Percentiles rank a stretch among this genome's conserved stretches.
Evolutionary conservation across 2,797 vertebrate genomes (phyloP).

Genomic region (Acipenser ruthenus): DNA sequence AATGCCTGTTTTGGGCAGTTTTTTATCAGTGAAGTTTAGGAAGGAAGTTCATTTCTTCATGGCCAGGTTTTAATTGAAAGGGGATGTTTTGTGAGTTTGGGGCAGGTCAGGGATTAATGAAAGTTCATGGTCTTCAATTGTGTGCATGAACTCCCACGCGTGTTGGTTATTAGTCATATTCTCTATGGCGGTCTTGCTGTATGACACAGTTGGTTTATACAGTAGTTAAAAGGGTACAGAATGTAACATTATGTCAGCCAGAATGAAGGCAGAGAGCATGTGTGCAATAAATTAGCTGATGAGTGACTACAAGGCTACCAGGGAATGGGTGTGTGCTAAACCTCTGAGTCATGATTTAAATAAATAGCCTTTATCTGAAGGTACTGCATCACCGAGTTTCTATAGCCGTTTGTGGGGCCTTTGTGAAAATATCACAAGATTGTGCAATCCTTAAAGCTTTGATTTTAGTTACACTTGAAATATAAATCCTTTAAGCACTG

Average conservation of each 20-base stretch:
- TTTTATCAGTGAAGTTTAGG: conserved; percentile 8
- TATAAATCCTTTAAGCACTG: too few species aligned
- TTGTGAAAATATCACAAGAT: too few species aligned
- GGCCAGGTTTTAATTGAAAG: conserved; percentile 31
- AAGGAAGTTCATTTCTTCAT: conserved; percentile 23
- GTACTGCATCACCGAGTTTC: background rate
- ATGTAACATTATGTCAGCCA: background rate
- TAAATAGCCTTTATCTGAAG: background rate
- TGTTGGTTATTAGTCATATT: conserved; percentile 2
- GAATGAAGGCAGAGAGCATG: conserved; percentile 20
- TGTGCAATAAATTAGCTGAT: conserved; percentile 14
- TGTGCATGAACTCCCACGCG: background rate
- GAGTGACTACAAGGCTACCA: conserved; percentile 6
- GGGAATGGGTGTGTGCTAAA: conserved; percentile 11
- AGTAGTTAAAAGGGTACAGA: conserved; percentile 10
- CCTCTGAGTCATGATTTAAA: conserved; percentile 12
- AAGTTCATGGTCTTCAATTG: background rate
- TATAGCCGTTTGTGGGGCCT: background rate
- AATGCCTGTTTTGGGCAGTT: too few species aligned
- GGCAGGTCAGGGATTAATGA: conserved; percentile 10
- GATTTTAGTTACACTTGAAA: too few species aligned
- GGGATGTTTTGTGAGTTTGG: conserved; percentile 29
- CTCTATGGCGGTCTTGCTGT: background rate
- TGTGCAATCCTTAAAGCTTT: too few species aligned
- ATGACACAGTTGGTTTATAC: background rate